Percentiles rank a stretch among this genome's conserved stretches.
Conservation (phyloP, 2,888 invertebrate genomes). For the Tillus elongatus region DNA sequence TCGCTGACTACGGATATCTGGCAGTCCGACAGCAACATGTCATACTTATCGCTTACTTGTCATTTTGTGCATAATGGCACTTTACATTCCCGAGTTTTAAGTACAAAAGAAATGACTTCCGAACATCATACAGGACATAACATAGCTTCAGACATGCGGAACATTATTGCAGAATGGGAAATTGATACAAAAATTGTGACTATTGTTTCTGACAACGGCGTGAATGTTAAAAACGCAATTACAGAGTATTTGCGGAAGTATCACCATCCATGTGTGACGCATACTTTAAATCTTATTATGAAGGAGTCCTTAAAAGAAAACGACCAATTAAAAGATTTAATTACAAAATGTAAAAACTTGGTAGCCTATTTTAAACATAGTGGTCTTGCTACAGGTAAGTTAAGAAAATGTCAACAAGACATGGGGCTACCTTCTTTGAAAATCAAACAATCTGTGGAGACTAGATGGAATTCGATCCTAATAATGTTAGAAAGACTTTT, state of each 20-base stretch:
- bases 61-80: slow-evolving; percentile 13
- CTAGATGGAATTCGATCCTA: slow-evolving; percentile 24
- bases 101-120: slow-evolving; percentile 17
- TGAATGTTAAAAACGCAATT: slow-evolving; percentile 22
- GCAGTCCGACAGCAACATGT: slow-evolving; percentile 18
- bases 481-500: slow-evolving; percentile 22
- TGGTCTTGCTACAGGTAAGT: slow-evolving; percentile 13
- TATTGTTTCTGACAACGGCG: slow-evolving; percentile 22
- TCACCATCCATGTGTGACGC: slow-evolving; percentile 24
- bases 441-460: slow-evolving; percentile 24
- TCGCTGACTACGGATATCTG: slow-evolving; percentile 22
- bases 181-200: slow-evolving; percentile 20
- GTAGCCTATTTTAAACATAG: slow-evolving; percentile 18
- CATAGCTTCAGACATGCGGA: slow-evolving; percentile 14
- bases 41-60: slow-evolving; percentile 11
- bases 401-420: slow-evolving; percentile 17
- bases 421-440: slow-evolving; percentile 21
- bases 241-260: slow-evolving; percentile 15
- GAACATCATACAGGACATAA: slow-evolving; percentile 17
- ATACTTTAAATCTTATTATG: slow-evolving; percentile 20
- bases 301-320: slow-evolving; percentile 13
- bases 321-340: slow-evolving; percentile 10
- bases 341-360: slow-evolving; percentile 12
- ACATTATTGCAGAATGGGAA: slow-evolving; percentile 18
- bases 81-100: slow-evolving; percentile 16